Evolutionary conservation across 2,888 invertebrate species (phyloP), one percentile per base, ranked within the genome.

Genomic region (Disparrhopalites patrizii): DNA sequence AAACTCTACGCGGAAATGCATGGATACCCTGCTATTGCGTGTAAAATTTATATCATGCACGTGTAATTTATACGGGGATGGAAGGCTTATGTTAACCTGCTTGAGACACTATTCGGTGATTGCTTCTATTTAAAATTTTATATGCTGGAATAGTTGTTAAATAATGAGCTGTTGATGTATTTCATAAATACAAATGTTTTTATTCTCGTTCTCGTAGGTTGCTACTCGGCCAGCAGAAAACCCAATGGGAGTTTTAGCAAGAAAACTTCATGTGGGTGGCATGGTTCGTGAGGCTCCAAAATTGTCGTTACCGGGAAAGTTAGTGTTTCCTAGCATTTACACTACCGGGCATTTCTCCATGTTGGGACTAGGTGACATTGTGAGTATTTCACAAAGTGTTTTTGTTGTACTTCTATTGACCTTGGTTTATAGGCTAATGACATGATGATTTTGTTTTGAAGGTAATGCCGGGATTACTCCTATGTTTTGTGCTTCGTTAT

Each of bases 311-410:
- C 97, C 97, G 36, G 97, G 96, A 76, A 97, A 97, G 83, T 84
- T 97, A 70, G 94, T 97, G 72, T 97, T 97, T 82, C 97, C 97
- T 68, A 94, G 94, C 79, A 89, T 95, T 85, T 94, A 96, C 80
- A 93, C 94, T 80, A 86, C 88, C 76, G 96, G 95, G 76, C 95
- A 96, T 81, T 97, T 97, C 82, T 95, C 95, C 69, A 97, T 97
- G 96, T 85, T 97, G 70, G 90, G 87, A 79, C 78, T 85, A 30
- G 85, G 85, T 56, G 85, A 85, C 76, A 84, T 85, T 74, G 84
- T 84, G 77, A 83, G 82, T 76, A 25, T 13, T 36, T 36, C 8
- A 8, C 13, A 13, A 10, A 36, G 36, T 36, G 36, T 8, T 10
- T 8, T 36, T 36, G 13, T 36, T 36, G 36, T 36, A 36, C 36